A percentile compares a stretch with the other conserved stretches of the same genome.
phyloP scores from a whole-genome alignment of 1,140 invertebrate species.

The Dermatophagoides farinae region DNA sequence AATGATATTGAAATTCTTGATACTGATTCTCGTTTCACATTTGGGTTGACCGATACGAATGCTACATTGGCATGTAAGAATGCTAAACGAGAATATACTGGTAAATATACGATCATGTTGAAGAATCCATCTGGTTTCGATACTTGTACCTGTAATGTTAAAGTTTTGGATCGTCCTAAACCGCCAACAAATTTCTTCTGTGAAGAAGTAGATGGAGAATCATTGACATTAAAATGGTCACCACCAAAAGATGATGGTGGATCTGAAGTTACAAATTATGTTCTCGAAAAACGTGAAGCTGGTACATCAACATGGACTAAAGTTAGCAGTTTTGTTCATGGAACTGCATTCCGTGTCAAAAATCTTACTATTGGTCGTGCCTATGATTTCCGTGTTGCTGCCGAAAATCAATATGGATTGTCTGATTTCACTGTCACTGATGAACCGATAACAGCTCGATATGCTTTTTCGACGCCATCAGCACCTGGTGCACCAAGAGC shows the following conservation, averaged over 20 bases:
- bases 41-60: constrained; percentile 51
- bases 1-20: constrained; percentile 42
- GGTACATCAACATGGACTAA: constrained; percentile 61
- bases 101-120: constrained; percentile 73
- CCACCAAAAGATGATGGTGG: constrained; percentile 81
- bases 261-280: constrained; percentile 80
- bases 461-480: constrained; percentile 82
- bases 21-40: constrained; percentile 5
- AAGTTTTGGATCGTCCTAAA: constrained; percentile 64
- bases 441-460: constrained; percentile 72
- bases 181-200: constrained; percentile 66
- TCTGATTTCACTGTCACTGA: constrained; percentile 71
- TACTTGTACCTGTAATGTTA: constrained; percentile 76
- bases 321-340: constrained; percentile 69
- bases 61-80: constrained; percentile 73
- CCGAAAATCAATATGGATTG: constrained; percentile 87
- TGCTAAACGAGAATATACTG: constrained; percentile 68
- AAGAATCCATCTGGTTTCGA: constrained; percentile 87
- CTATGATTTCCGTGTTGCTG: constrained; percentile 93
- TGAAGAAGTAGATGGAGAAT: constrained; percentile 84
- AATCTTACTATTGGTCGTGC: constrained; percentile 71
- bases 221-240: constrained; percentile 73
- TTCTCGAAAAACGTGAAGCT: constrained; percentile 81
- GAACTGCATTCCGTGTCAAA: constrained; percentile 63
- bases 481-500: constrained; percentile 65